phyloP scores from a whole-genome alignment of 2,888 invertebrate genomes.

The Caenorhabditis sp. region DNA sequence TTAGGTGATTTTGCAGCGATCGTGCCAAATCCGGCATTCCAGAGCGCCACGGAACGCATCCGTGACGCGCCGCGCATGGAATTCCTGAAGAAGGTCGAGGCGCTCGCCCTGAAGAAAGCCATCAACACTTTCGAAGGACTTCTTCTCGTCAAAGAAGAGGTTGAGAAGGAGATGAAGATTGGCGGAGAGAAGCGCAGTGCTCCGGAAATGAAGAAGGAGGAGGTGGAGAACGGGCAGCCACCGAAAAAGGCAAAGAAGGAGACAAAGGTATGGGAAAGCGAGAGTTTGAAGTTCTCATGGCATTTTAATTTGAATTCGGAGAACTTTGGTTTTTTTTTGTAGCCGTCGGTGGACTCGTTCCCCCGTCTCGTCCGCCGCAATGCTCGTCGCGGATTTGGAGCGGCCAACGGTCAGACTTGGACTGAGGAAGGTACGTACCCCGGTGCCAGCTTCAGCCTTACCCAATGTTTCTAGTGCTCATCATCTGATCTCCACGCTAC shows the following conservation, averaged over 20 bases:
- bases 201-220: background rate
- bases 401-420: background rate
- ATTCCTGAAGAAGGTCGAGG: background rate
- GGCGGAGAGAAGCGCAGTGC: background rate
- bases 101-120: background rate
- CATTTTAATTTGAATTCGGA: no score
- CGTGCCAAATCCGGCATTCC: slow-evolving; percentile 1
- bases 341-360: background rate
- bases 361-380: slow-evolving; percentile 27
- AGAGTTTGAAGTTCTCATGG: no score
- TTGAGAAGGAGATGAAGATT: background rate
- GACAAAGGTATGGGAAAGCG: no score
- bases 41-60: background rate
- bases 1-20: slow-evolving; percentile 13
- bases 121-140: background rate
- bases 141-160: background rate
- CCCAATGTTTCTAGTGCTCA: background rate
- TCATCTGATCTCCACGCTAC: background rate
- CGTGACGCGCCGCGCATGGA: slow-evolving; percentile 17
- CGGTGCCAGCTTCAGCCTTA: no score
- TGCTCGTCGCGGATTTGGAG: slow-evolving; percentile 8
- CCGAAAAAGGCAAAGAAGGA: background rate
- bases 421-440: slow-evolving; percentile 7
- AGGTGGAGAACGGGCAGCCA: background rate
- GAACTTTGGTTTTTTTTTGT: no score